Evolutionary conservation across 2,888 invertebrate genomes (phyloP).

Genomic region (Nesidiocoris tenuis): DNA sequence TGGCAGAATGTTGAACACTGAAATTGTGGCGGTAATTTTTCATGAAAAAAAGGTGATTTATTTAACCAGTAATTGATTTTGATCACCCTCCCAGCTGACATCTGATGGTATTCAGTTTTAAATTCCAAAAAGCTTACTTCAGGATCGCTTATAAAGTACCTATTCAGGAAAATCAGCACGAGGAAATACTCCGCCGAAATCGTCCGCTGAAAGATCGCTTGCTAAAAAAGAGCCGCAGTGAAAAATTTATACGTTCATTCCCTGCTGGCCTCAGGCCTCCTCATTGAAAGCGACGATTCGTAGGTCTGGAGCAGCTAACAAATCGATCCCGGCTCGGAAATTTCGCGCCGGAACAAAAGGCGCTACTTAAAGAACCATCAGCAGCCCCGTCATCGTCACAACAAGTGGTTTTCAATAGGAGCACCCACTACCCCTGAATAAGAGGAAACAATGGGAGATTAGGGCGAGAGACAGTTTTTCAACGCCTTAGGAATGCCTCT

Average conservation of each 20-base stretch:
- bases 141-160: neutral
- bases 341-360: conserved; percentile 16
- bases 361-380: conserved; percentile 32
- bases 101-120: neutral
- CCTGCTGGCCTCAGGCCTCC: neutral
- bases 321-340: conserved; percentile 2
- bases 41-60: neutral
- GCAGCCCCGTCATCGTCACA: conserved; percentile 11
- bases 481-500: neutral
- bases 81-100: neutral
- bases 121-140: neutral
- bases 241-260: neutral
- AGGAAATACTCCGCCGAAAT: no score
- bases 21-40: no score
- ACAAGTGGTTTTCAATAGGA: conserved; percentile 29
- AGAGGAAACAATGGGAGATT: neutral
- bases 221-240: no score
- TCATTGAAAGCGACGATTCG: neutral
- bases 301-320: neutral
- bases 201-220: no score
- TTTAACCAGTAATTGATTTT: neutral
- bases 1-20: no score
- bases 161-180: no score
- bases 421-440: conserved; percentile 1
- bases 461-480: neutral